These are phyloP conservation scores for Hydroisotoma schaefferi DNA, from an alignment of 2,888 invertebrate species.

Conservation along the genomic window DNA sequence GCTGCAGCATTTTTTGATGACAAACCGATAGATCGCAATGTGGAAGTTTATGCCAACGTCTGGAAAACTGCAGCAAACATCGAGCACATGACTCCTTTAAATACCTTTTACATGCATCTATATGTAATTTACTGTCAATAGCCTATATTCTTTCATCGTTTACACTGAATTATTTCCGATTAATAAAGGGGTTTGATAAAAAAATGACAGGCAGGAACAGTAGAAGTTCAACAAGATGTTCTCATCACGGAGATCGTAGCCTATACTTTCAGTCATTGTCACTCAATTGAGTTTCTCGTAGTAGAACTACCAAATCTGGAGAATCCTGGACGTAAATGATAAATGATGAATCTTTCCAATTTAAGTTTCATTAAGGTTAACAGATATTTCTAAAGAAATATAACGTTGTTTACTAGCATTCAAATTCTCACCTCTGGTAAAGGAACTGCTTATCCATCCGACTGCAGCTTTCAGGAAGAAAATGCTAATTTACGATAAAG, in stretches of 20 bases:
- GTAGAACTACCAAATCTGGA: constrained; percentile 32
- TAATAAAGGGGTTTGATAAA: neutral
- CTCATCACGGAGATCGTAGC: constrained; percentile 32
- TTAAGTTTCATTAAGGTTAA: neutral
- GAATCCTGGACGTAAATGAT: constrained; percentile 25
- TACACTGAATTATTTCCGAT: neutral
- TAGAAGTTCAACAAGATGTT: constrained; percentile 28
- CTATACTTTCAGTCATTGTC: constrained; percentile 34
- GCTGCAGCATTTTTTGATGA: constrained; percentile 44
- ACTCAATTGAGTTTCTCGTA: constrained; percentile 30
- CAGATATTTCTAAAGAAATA: too few species aligned
- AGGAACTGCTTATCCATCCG: constrained; percentile 24
- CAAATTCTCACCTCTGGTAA: constrained; percentile 21
- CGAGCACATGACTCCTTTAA: constrained; percentile 55
- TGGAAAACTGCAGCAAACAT: constrained; percentile 44
- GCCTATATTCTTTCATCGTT: neutral
- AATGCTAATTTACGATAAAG: constrained; percentile 39
- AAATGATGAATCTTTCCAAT: neutral
- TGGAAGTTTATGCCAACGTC: constrained; percentile 34
- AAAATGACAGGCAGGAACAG: constrained; percentile 41
- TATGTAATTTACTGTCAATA: constrained; percentile 51
- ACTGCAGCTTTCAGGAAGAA: constrained; percentile 20
- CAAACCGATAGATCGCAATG: constrained; percentile 26
- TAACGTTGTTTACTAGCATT: constrained; percentile 20
- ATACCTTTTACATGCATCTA: constrained; percentile 62